phyloP scores from a whole-genome alignment of 2,113 vertebrate genomes.

The Lycocorax pyrrhopterus region DNA sequence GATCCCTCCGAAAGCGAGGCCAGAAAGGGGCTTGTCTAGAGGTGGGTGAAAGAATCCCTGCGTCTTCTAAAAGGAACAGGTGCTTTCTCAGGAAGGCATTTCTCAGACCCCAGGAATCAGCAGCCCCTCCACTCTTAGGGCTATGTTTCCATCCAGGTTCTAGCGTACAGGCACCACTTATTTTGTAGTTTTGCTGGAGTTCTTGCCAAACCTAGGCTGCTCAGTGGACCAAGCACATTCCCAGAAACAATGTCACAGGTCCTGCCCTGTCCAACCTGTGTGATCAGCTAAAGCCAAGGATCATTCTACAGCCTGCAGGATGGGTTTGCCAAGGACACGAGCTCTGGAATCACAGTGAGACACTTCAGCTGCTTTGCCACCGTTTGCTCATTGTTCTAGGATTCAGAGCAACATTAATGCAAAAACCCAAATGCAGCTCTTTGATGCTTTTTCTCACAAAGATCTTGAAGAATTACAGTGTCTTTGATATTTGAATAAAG shows the following conservation, averaged over 20 bases:
- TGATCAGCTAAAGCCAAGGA: neutral
- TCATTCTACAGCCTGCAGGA: neutral
- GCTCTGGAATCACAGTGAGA: neutral
- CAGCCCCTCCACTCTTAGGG: too few species aligned
- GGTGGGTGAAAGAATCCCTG: neutral
- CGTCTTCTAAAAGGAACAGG: neutral
- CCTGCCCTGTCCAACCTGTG: neutral
- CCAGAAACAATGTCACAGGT: neutral
- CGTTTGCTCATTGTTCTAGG: neutral
- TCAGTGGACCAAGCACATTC: neutral
- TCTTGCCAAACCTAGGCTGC: neutral
- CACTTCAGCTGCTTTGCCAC: neutral
- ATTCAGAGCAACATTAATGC: neutral
- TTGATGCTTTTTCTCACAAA: neutral
- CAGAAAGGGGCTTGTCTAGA: neutral
- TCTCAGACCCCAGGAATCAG: neutral
- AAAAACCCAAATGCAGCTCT: neutral
- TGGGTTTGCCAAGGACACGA: neutral
- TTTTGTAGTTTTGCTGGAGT: neutral
- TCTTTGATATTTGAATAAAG: neutral
- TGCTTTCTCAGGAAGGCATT: neutral
- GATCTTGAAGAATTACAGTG: neutral
- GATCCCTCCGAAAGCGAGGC: neutral
- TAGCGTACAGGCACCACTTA: fast-evolving
- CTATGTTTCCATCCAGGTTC: neutral